Conservation (phyloP, 2,113 vertebrate species). For the Rhineura floridana region DNA sequence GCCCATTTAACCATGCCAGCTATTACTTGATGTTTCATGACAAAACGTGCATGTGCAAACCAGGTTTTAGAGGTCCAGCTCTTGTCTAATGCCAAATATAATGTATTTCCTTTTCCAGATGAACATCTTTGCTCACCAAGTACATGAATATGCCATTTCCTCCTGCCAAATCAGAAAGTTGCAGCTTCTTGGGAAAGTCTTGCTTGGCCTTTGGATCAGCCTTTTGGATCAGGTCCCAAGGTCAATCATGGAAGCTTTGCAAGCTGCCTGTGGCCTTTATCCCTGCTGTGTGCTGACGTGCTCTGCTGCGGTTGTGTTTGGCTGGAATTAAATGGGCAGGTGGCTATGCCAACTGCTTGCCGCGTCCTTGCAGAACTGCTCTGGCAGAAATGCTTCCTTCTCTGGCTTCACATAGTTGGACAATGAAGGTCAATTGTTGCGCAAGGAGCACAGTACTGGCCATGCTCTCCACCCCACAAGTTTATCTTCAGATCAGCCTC, state of each 20-base stretch:
- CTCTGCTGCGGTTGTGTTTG: not conserved
- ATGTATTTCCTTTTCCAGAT: not conserved
- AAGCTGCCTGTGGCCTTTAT: not conserved
- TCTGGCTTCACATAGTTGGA: not conserved
- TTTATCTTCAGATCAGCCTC: not conserved
- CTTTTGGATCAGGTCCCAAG: not conserved
- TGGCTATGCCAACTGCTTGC: not conserved
- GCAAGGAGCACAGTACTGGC: not conserved
- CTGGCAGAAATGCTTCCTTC: not conserved
- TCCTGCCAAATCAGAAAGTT: not conserved
- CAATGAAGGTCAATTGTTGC: not conserved
- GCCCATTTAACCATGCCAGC: no score
- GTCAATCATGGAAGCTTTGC: not conserved
- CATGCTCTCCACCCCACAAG: not conserved
- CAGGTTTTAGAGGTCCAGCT: not conserved
- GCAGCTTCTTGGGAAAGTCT: no score
- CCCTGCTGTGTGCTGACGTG: not conserved
- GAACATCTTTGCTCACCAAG: not conserved
- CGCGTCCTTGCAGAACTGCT: not conserved
- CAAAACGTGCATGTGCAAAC: no score
- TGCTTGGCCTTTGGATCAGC: not conserved
- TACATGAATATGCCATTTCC: not conserved
- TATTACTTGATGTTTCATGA: no score
- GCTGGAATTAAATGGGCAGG: not conserved
- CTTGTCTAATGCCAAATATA: not conserved